Percentiles rank a stretch among this genome's conserved stretches.
Evolutionary conservation across 2,797 vertebrate species (phyloP).

Genomic region (Pelodytes ibericus): DNA sequence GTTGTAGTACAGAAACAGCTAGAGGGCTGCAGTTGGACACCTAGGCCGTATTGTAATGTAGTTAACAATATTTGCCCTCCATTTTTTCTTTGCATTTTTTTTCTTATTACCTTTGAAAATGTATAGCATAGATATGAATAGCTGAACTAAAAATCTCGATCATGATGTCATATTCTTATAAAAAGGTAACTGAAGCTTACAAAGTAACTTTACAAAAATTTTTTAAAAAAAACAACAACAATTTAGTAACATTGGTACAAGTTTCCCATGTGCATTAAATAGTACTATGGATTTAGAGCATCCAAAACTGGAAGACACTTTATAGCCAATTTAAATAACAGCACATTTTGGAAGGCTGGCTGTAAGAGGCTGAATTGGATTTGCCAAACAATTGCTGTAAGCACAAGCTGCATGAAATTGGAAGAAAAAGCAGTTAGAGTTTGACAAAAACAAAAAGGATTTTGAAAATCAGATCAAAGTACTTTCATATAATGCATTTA

Average conservation of each 20-base stretch:
- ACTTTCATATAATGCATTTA: slow-evolving; percentile 24
- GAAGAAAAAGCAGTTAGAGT: slow-evolving; percentile 6
- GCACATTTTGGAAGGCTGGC: slow-evolving; percentile 10
- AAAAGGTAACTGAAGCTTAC: neutral
- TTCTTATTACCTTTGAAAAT: no score
- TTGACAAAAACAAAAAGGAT: slow-evolving; percentile 36
- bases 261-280: neutral
- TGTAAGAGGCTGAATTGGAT: slow-evolving; percentile 1
- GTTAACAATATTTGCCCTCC: no score
- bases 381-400: slow-evolving; percentile 16
- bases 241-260: neutral
- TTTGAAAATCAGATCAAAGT: slow-evolving; percentile 9
- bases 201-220: neutral
- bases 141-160: no score
- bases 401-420: slow-evolving; percentile 9
- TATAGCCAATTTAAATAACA: slow-evolving; percentile 12
- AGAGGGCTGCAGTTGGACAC: no score
- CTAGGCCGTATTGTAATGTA: no score
- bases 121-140: no score
- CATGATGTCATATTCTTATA: neutral
- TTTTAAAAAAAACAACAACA: no score
- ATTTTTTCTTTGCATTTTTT: no score
- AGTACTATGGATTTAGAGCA: neutral
- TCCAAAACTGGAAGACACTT: neutral
- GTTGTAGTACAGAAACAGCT: no score